Conservation (phyloP, 1,140 invertebrate genomes). For the Bombus turneri region DNA sequence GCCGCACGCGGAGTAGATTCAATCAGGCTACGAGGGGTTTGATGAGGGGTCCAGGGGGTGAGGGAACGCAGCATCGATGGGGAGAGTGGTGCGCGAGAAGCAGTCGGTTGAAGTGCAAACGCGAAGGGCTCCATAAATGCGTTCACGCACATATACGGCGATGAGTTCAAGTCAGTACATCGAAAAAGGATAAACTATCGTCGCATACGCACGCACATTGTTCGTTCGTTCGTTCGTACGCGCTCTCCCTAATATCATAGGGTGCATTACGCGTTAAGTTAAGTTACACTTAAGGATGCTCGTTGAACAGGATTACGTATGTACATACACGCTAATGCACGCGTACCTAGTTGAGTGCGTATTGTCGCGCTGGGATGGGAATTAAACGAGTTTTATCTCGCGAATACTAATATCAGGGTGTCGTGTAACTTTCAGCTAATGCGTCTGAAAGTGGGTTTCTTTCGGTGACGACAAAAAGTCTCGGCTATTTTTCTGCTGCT, state of each 20-base stretch:
- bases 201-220: neutral
- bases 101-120: conserved; percentile 54
- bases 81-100: conserved; percentile 45
- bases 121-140: conserved; percentile 42
- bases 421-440: neutral
- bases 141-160: neutral
- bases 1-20: conserved; percentile 55
- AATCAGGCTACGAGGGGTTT: conserved; percentile 54
- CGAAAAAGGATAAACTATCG: conserved; percentile 15
- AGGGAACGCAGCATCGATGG: conserved; percentile 37
- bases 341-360: conserved; percentile 5
- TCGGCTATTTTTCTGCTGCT: neutral
- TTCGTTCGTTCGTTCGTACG: conserved; percentile 2
- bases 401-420: conserved; percentile 20
- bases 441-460: neutral
- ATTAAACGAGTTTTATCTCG: conserved; percentile 31
- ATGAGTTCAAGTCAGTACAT: neutral
- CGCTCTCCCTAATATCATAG: conserved; percentile 41
- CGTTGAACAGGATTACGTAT: conserved; percentile 49
- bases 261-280: conserved; percentile 53
- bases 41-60: conserved; percentile 45
- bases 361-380: conserved; percentile 14
- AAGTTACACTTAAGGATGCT: conserved; percentile 50
- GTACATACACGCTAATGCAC: conserved; percentile 41
- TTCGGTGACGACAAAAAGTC: neutral